A percentile compares a stretch with the other conserved stretches of the same genome.
These are phyloP conservation scores for Agrypnia vestita DNA, from an alignment of 1,140 invertebrate species.

Conservation along the genomic window DNA sequence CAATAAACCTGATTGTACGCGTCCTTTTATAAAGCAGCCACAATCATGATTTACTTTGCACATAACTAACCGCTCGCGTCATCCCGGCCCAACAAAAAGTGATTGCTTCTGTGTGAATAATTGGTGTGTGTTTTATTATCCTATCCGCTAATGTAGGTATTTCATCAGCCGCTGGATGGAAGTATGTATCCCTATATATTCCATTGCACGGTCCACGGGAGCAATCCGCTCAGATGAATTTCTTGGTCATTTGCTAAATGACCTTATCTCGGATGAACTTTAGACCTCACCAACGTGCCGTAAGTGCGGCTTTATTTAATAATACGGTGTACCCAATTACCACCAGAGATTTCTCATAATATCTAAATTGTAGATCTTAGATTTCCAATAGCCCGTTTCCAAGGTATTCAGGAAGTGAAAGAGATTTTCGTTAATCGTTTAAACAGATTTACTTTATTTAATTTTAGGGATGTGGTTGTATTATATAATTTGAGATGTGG, in stretches of 20 bases:
- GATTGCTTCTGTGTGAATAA: slow-evolving; percentile 12
- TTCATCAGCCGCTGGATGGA: slow-evolving; percentile 9
- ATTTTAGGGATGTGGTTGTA: no score
- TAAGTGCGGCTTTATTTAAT: neutral
- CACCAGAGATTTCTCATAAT: no score
- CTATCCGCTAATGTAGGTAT: slow-evolving; percentile 19
- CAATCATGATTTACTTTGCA: slow-evolving; percentile 16
- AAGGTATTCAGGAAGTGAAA: no score
- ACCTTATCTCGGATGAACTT: slow-evolving; percentile 33
- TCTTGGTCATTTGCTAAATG: slow-evolving; percentile 35
- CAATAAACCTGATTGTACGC: neutral
- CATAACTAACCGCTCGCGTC: slow-evolving; percentile 22
- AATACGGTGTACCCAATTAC: neutral
- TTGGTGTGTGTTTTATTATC: slow-evolving; percentile 16
- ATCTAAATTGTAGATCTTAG: no score
- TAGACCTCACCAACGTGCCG: neutral
- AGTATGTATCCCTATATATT: neutral
- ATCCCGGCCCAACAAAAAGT: slow-evolving; percentile 5
- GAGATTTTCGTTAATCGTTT: no score
- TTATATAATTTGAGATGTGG: no score
- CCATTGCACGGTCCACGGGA: neutral
- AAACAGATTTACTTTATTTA: no score
- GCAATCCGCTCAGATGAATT: slow-evolving; percentile 8
- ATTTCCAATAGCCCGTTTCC: no score
- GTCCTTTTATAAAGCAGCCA: neutral